Percentiles rank a stretch among this genome's conserved stretches.
Evolutionary conservation across 2,113 vertebrate genomes (phyloP).

Genomic region (Lota lota): DNA sequence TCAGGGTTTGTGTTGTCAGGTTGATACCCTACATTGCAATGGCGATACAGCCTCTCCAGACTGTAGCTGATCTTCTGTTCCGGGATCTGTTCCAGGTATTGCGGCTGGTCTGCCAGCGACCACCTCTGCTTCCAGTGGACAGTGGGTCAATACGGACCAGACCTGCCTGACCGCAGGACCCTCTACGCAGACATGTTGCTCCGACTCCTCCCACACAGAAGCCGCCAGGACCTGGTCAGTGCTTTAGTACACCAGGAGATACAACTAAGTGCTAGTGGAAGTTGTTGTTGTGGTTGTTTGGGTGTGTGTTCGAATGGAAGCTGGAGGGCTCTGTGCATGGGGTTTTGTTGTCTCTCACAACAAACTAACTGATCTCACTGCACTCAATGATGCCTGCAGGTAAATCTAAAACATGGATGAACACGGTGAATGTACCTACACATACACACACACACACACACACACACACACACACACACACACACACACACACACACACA

Average conservation of each 20-base stretch:
- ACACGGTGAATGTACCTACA: too few relatives aligned
- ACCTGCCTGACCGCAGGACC: slow-evolving; percentile 73
- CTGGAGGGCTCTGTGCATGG: not conserved
- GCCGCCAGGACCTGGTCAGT: slow-evolving; percentile 84
- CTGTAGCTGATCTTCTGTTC: too few relatives aligned
- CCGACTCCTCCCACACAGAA: slow-evolving; percentile 80
- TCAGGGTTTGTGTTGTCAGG: too few relatives aligned
- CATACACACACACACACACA: too few relatives aligned
- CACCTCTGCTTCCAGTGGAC: slow-evolving; percentile 79
- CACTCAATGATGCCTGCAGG: too few relatives aligned
- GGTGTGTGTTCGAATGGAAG: not conserved
- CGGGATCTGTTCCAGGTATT: slow-evolving; percentile 66
- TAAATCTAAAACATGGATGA: too few relatives aligned
- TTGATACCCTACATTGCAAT: too few relatives aligned
- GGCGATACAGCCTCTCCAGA: too few relatives aligned
- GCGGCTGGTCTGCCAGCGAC: slow-evolving; percentile 79
- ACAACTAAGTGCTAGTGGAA: not conserved
- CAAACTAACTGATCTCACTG: too few relatives aligned
- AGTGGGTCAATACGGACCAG: slow-evolving; percentile 76
- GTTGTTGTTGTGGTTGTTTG: not conserved
- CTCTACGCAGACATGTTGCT: slow-evolving; percentile 84
- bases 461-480: too few relatives aligned
- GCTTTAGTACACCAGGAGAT: not conserved
- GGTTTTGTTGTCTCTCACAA: too few relatives aligned
- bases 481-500: too few relatives aligned